Base-by-base conservation (phyloP, 2,113 vertebrate genomes). In the Hystrix cristata region DNA sequence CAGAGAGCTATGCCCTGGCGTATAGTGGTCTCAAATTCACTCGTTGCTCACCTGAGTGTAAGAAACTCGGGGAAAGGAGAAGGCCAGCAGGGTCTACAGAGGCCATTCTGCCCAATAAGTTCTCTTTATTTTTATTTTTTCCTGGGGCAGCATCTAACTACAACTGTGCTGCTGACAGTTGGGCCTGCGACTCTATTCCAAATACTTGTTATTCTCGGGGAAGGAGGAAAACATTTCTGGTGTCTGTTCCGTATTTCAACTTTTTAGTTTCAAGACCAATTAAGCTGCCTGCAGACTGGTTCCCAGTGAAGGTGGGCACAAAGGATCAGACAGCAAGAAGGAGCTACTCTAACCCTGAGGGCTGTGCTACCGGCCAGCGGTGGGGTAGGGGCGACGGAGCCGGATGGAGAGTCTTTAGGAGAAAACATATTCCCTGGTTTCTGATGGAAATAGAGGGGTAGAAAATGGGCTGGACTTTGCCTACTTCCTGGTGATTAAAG, bases 181-280 rank as follows among this genome's bases (percentile, higher is more conserved):
- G 43, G 93, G 51, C 8, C 96, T 67, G 95, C 38, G 85, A 96
- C 79, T 87, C 67, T 76, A n/a, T 59, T 96, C 34, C 84, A 94
- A 94, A 85, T 92, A 92, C 55, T 60, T 97, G 60, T 92, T 96
- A 90, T 92, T 96, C 65, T 91, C 4, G 57, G 43, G 79, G 57
- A 6, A 43, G 19, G n/a, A 31, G 65, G 78, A 95, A 53, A n/a
- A 43, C 85, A 71, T 11, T 57, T 2, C 86, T 76, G 18, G 43
- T 93, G 51, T 89, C 65, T 96, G 89, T 87, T 95, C 90, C 76
- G 9, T 78, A 93, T 95, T 95, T 95, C 91, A 62, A 43, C 79
- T 76, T 78, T 64, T 74, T 72, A 59, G 43, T 88, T 96, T 82
- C 90, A 64, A 87, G 83, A 78, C 10, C n/a, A 64, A 15, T 69